A percentile compares a stretch with the other conserved stretches of the same genome.
Evolutionary conservation across 2,113 vertebrate species (phyloP).

Genomic region (Tupaia chinensis): DNA sequence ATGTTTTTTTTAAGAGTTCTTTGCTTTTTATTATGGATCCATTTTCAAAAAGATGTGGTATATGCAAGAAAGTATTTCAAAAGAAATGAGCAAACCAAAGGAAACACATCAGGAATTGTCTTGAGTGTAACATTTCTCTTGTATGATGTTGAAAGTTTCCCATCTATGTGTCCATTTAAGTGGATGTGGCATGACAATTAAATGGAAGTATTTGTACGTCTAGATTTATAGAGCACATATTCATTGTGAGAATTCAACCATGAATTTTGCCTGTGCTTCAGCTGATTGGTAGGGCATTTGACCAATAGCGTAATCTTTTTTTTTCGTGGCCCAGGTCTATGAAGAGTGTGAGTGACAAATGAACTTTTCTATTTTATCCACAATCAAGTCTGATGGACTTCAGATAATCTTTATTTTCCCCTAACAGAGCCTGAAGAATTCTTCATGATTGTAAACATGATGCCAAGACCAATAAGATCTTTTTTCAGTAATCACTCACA

Average conservation of each 20-base stretch:
- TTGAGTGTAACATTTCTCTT: not conserved
- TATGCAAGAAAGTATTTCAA: not conserved
- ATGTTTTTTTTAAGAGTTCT: not conserved
- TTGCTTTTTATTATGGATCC: not conserved
- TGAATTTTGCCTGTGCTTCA: not conserved
- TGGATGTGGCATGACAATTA: not conserved
- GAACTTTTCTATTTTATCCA: conserved; percentile 6
- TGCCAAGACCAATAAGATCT: not conserved
- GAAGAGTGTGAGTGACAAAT: not conserved
- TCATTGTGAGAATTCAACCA: not conserved
- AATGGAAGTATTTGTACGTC: not conserved
- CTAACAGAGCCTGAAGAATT: not conserved
- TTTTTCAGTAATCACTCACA: not conserved
- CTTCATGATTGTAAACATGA: not conserved
- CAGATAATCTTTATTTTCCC: not conserved
- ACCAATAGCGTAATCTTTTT: not conserved
- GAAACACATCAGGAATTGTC: not conserved
- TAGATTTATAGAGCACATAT: not conserved
- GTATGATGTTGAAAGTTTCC: not conserved
- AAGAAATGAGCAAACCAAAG: not conserved
- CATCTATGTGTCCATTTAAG: not conserved
- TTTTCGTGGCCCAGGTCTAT: not conserved
- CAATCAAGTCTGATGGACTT: not conserved
- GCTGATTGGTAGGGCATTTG: too few species aligned
- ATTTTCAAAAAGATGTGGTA: not conserved